A percentile compares a stretch with the other conserved stretches of the same genome.
phyloP scores from a whole-genome alignment of 2,888 invertebrate genomes.

The Drosophila tripunctata region DNA sequence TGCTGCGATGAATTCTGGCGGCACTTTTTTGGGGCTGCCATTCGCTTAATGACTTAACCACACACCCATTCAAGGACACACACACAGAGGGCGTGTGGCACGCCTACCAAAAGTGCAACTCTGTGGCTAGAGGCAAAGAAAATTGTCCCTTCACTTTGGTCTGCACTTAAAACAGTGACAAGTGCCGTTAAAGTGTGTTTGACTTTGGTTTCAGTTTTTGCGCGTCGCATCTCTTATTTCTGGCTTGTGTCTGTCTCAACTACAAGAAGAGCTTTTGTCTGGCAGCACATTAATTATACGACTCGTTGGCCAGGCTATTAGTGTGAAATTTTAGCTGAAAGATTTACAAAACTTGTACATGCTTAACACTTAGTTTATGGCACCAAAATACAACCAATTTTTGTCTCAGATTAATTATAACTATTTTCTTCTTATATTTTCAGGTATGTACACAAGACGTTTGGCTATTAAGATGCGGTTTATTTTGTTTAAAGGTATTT shows the following conservation, averaged over 20 bases:
- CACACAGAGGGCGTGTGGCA: conserved; percentile 7
- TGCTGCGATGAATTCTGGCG: conserved; percentile 75
- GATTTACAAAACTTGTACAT: conserved; percentile 72
- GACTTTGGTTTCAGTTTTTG: conserved; percentile 69
- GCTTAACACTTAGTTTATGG: conserved; percentile 45
- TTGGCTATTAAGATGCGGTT: neutral
- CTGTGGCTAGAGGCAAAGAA: conserved; percentile 37
- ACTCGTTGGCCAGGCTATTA: conserved; percentile 75
- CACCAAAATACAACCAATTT: neutral
- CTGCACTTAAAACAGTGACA: conserved; percentile 56
- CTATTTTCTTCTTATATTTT: conserved; percentile 17
- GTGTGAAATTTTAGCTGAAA: conserved; percentile 51
- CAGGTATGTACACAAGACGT: conserved; percentile 46
- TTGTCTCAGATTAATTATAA: neutral
- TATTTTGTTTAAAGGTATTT: conserved; percentile 10
- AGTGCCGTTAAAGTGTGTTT: conserved; percentile 68
- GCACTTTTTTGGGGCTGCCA: conserved; percentile 61
- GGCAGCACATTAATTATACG: conserved; percentile 74
- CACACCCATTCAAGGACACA: conserved; percentile 6
- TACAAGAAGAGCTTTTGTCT: conserved; percentile 26
- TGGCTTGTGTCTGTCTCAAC: conserved; percentile 6
- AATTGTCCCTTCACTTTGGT: neutral
- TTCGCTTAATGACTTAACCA: conserved; percentile 67
- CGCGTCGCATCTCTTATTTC: conserved; percentile 10
- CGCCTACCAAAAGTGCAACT: conserved; percentile 71